Evolutionary conservation across 2,888 invertebrate genomes (phyloP).

Genomic region (Hydropsyche betteni): DNA sequence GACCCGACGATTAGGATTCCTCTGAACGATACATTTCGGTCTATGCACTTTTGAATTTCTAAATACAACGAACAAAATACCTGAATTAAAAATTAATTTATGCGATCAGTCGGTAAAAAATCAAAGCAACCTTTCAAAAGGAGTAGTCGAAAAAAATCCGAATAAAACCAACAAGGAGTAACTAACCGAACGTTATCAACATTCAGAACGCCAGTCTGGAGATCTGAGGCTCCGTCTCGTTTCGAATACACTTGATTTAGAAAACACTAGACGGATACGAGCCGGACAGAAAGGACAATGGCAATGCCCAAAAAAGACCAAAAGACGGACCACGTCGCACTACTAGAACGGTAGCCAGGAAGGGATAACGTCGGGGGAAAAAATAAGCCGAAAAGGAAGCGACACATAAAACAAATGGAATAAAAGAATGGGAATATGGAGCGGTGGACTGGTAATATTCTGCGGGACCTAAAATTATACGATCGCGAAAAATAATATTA

Average conservation of each 20-base stretch:
- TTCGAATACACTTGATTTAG: conserved; percentile 28
- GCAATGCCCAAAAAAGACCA: conserved; percentile 4
- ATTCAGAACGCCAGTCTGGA: conserved; percentile 13
- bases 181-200: conserved; percentile 26
- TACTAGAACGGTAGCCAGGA: no score
- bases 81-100: no score
- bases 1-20: not conserved
- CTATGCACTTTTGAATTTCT: no score
- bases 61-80: no score
- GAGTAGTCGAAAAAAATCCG: not conserved
- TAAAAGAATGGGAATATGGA: not conserved
- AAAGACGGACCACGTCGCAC: not conserved
- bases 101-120: no score
- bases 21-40: not conserved
- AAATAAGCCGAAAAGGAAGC: conserved; percentile 14
- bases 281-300: conserved; percentile 19
- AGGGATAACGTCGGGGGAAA: conserved; percentile 11
- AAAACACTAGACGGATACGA: conserved; percentile 19
- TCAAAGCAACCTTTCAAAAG: not conserved
- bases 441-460: not conserved
- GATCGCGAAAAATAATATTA: not conserved
- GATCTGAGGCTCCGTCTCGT: conserved; percentile 28
- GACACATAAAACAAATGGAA: conserved; percentile 11
- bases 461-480: not conserved
- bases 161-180: conserved; percentile 11